Evolutionary conservation across 1,140 invertebrate genomes (phyloP).

Genomic region (Diuraphis noxia): DNA sequence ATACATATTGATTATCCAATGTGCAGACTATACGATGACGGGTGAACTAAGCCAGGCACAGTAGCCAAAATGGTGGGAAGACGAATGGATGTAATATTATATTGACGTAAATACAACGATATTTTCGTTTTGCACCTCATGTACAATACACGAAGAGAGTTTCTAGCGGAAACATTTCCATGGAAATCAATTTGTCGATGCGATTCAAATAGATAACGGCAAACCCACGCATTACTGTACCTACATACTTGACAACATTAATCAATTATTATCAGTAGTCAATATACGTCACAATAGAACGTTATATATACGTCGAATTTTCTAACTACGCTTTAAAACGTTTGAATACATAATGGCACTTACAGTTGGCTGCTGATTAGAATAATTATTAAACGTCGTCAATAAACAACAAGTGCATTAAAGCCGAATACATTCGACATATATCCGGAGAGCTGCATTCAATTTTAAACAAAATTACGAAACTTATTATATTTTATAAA

Average conservation of each 20-base stretch:
- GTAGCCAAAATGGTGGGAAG: not conserved
- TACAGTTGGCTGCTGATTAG: not conserved
- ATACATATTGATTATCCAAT: not conserved
- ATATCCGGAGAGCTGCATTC: not conserved
- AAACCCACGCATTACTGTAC: not conserved
- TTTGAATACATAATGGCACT: not conserved
- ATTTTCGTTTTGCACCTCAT: not conserved
- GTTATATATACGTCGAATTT: not conserved
- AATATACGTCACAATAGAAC: not conserved
- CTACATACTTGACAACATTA: not conserved
- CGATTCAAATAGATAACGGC: not conserved
- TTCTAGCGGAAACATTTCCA: not conserved
- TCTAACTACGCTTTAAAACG: not conserved
- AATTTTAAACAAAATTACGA: not conserved
- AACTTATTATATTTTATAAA: not conserved
- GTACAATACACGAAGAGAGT: not conserved
- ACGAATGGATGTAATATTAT: not conserved
- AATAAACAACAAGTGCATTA: not conserved
- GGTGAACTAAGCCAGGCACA: not conserved
- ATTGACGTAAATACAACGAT: conserved; percentile 3
- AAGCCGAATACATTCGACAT: not conserved
- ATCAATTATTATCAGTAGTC: not conserved
- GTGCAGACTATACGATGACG: not conserved
- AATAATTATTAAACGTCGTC: not conserved
- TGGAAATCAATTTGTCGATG: not conserved